phyloP scores from a whole-genome alignment of 1,140 invertebrate genomes.

The Hydropsyche tenuis region DNA sequence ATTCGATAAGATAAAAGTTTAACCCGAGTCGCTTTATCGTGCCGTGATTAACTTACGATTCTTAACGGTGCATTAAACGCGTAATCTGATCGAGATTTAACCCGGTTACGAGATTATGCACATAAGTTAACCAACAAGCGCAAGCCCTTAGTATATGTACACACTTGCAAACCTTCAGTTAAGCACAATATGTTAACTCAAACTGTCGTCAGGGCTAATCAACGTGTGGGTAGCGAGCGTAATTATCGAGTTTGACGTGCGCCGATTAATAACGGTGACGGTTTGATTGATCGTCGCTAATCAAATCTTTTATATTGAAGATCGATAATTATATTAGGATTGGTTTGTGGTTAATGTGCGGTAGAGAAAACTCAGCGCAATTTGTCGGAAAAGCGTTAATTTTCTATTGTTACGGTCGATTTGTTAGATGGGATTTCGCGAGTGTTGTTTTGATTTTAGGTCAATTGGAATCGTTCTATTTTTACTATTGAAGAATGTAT shows the following conservation, averaged over 20 bases:
- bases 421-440: background rate
- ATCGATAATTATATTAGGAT: too few relatives aligned
- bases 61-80: slow-evolving; percentile 14
- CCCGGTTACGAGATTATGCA: background rate
- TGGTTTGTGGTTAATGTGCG: background rate
- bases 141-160: background rate
- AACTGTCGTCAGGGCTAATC: background rate
- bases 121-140: background rate
- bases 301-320: too few relatives aligned
- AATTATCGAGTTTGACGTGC: background rate
- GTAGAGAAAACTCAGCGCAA: background rate
- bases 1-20: too few relatives aligned
- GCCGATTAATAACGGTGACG: background rate
- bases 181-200: too few relatives aligned
- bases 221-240: background rate
- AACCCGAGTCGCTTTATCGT: too few relatives aligned
- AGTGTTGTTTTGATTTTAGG: too few relatives aligned
- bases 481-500: too few relatives aligned
- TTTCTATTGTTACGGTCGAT: background rate
- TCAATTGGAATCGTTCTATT: too few relatives aligned
- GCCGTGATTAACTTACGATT: background rate
- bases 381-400: background rate
- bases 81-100: background rate
- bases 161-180: background rate
- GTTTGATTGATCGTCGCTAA: background rate